Evolutionary conservation across 1,140 invertebrate species (phyloP).

Genomic region (Drosophila ananassae): DNA sequence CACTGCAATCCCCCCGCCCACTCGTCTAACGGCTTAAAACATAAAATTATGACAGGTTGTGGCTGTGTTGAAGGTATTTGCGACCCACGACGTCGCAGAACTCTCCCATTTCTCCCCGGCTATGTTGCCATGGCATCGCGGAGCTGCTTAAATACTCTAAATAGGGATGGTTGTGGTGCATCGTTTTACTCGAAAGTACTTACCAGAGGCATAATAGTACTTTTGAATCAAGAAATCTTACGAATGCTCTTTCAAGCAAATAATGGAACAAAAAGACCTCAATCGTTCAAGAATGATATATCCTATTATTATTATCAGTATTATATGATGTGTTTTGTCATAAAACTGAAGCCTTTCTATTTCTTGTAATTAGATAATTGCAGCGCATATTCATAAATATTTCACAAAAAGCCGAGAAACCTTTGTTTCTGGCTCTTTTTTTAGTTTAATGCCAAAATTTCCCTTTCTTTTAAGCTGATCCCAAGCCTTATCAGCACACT

Average conservation of each 20-base stretch:
- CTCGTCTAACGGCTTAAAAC: slow-evolving; percentile 55
- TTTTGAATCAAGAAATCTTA: too few relatives aligned
- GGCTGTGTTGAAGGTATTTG: slow-evolving; percentile 47
- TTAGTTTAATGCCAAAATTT: slow-evolving; percentile 36
- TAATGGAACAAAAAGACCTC: too few relatives aligned
- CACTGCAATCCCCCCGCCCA: slow-evolving; percentile 10
- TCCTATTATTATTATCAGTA: too few relatives aligned
- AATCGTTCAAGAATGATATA: too few relatives aligned
- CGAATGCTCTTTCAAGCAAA: background rate
- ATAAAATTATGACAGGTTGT: slow-evolving; percentile 75
- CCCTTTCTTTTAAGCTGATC: slow-evolving; percentile 48
- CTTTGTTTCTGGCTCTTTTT: background rate
- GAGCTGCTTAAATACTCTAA: slow-evolving; percentile 20
- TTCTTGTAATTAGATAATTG: background rate
- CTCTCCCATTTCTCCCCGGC: slow-evolving; percentile 5
- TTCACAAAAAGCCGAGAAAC: slow-evolving; percentile 23
- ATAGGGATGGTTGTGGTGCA: background rate
- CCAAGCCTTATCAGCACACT: slow-evolving; percentile 61
- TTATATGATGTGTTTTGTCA: too few relatives aligned
- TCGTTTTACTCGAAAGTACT: background rate
- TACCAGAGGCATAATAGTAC: background rate
- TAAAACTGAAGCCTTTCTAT: background rate
- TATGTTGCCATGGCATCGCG: slow-evolving; percentile 17
- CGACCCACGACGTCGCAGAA: slow-evolving; percentile 13
- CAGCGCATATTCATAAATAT: slow-evolving; percentile 2